Conservation (phyloP, 2,797 vertebrate species). For the Cirrhinus molitorella region DNA sequence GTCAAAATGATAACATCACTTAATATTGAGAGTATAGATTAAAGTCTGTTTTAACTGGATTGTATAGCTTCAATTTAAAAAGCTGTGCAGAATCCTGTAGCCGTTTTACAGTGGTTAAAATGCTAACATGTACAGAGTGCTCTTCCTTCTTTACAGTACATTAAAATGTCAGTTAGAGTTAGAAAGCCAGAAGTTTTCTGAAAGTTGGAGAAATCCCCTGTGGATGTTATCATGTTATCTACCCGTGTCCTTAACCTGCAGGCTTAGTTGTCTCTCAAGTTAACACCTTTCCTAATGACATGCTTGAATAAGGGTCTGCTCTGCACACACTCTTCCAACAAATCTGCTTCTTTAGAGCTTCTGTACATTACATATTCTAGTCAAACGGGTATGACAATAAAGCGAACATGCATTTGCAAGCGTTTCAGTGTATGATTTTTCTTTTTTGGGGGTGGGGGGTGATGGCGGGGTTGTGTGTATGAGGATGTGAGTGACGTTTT, state of each 20-base stretch:
- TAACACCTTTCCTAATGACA: conserved; percentile 21
- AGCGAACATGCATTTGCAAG: background rate
- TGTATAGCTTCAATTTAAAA: background rate
- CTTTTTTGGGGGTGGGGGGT: too few species aligned
- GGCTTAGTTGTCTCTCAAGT: conserved; percentile 24
- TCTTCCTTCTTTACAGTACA: conserved; percentile 3
- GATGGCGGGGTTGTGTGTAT: background rate
- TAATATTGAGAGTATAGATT: background rate
- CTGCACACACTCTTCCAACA: background rate
- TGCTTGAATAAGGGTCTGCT: conserved; percentile 21
- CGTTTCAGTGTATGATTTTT: background rate
- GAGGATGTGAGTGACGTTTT: background rate
- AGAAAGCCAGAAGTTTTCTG: background rate
- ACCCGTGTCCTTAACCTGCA: background rate
- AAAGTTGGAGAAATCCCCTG: conserved; percentile 27
- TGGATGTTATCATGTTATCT: conserved; percentile 26
- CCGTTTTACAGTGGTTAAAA: background rate
- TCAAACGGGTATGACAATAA: conserved; percentile 2
- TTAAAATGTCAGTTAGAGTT: conserved; percentile 26
- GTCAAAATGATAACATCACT: background rate
- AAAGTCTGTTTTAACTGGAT: background rate
- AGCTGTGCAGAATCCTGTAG: background rate
- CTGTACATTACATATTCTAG: background rate
- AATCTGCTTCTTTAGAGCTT: background rate
- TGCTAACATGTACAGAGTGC: background rate